These are phyloP conservation scores for Eristalis intricaria DNA, from an alignment of 2,888 invertebrate species.

Conservation along the genomic window DNA sequence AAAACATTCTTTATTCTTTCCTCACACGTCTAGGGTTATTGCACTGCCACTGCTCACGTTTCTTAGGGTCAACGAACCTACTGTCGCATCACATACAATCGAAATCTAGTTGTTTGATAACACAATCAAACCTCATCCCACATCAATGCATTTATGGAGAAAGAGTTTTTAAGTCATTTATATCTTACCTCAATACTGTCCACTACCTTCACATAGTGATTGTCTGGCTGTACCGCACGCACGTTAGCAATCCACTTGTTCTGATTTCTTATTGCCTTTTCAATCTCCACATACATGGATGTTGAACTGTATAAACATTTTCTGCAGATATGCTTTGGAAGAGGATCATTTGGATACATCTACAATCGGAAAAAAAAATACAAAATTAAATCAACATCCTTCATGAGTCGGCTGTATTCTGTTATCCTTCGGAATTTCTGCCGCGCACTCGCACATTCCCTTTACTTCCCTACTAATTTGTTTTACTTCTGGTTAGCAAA, in stretches of 20 bases:
- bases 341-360: slow-evolving; percentile 76
- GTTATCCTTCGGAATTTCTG: background rate
- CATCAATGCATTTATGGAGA: background rate
- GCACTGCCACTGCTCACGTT: background rate
- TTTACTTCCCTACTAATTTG: too few relatives aligned
- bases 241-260: slow-evolving; percentile 75
- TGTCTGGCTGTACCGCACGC: slow-evolving; percentile 74
- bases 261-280: slow-evolving; percentile 74
- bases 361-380: slow-evolving; percentile 42
- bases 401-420: background rate
- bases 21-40: background rate
- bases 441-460: background rate
- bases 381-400: background rate
- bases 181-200: slow-evolving; percentile 74
- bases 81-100: background rate
- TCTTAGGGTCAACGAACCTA: background rate
- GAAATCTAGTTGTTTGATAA: background rate
- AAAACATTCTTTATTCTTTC: background rate
- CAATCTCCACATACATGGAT: slow-evolving; percentile 74
- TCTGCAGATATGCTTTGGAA: slow-evolving; percentile 76
- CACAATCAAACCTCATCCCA: background rate
- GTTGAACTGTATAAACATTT: slow-evolving; percentile 74
- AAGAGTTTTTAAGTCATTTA: background rate
- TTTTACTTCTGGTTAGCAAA: background rate
- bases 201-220: slow-evolving; percentile 75